These are phyloP conservation scores for Mugil cephalus DNA, from an alignment of 2,113 vertebrate species.

Conservation along the genomic window DNA sequence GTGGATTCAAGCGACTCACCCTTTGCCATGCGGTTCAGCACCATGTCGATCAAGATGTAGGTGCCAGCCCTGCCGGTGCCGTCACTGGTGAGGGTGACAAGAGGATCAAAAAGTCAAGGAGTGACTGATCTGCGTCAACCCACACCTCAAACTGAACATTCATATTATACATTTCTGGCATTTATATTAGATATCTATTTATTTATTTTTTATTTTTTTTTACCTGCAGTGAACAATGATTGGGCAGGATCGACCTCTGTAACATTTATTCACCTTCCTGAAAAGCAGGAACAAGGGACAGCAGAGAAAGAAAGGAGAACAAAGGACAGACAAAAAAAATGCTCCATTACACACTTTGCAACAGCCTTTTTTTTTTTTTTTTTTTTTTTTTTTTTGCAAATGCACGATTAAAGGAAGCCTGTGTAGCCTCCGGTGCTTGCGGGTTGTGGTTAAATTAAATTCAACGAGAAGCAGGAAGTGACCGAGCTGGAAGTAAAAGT, in stretches of 20 bases:
- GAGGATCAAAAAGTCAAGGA: not conserved
- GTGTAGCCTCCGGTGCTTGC: not conserved
- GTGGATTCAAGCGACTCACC: no score
- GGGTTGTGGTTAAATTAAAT: slow-evolving; percentile 12
- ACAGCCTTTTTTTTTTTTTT: not conserved
- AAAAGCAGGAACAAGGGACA: slow-evolving; percentile 74
- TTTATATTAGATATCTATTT: not conserved
- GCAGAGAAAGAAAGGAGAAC: slow-evolving; percentile 45
- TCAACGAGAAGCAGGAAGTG: not conserved
- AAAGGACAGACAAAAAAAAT: slow-evolving; percentile 35
- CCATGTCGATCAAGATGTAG: slow-evolving; percentile 97
- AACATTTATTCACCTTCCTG: slow-evolving; percentile 99
- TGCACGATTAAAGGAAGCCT: not conserved
- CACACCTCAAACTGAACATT: not conserved
- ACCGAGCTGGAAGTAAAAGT: not conserved
- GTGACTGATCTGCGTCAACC: not conserved
- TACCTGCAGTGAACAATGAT: slow-evolving; percentile 99
- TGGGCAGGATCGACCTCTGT: slow-evolving; percentile 96
- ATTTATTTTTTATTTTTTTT: not conserved
- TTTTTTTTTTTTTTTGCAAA: slow-evolving; percentile 7
- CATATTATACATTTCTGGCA: not conserved
- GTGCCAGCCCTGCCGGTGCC: slow-evolving; percentile 94
- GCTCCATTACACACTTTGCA: slow-evolving; percentile 15
- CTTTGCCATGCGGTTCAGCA: slow-evolving; percentile 98
- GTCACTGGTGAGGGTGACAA: slow-evolving; percentile 81